Evolutionary conservation across 2,888 invertebrate species (phyloP).

Genomic region (Meteorus cinctellus): DNA sequence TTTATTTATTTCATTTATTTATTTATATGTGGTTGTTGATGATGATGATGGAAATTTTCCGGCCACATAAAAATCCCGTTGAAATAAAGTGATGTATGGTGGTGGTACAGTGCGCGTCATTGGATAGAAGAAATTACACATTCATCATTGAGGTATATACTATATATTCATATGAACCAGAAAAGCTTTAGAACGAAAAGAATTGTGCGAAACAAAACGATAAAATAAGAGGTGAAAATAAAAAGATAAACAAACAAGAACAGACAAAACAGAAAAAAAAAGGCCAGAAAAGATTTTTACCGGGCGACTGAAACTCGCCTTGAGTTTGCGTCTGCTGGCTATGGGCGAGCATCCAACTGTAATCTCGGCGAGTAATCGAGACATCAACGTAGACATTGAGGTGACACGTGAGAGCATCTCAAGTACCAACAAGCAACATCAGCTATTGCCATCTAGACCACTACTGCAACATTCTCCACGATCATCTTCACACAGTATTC

Average conservation of each 20-base stretch:
- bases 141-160: background rate
- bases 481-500: constrained; percentile 9
- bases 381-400: constrained; percentile 50
- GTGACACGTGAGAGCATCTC: constrained; percentile 38
- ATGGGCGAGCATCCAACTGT: constrained; percentile 69
- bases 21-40: background rate
- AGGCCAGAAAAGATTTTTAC: constrained; percentile 19
- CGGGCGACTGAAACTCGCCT: constrained; percentile 44
- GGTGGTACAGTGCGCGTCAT: constrained; percentile 26
- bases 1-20: background rate
- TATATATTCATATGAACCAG: background rate
- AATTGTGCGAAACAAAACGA: background rate
- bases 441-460: background rate
- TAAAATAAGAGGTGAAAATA: constrained; percentile 1
- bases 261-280: background rate
- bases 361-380: constrained; percentile 60
- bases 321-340: constrained; percentile 63
- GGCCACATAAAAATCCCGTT: constrained; percentile 35
- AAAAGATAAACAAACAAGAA: constrained; percentile 26
- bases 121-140: background rate
- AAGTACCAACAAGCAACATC: constrained; percentile 36
- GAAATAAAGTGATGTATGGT: constrained; percentile 41
- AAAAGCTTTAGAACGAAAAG: no score
- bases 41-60: no score
- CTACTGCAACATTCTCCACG: background rate